Percentiles rank a stretch among this genome's conserved stretches.
Evolutionary conservation across 2,113 vertebrate species (phyloP).

Genomic region (Tapirus terrestris): DNA sequence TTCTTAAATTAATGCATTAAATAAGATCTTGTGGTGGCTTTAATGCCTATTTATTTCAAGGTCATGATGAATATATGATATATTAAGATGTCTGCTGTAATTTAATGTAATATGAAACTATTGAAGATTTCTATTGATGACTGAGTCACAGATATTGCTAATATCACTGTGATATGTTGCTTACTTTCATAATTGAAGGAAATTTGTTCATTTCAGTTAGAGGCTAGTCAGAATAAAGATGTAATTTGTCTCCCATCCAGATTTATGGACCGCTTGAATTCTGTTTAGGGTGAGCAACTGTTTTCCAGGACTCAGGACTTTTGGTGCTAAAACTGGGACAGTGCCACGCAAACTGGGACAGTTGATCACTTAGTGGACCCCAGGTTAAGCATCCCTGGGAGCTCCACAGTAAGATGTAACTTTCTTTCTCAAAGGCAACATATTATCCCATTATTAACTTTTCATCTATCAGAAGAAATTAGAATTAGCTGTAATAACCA

Average conservation of each 20-base stretch:
- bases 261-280: not conserved
- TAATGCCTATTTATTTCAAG: not conserved
- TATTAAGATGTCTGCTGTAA: not conserved
- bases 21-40: not conserved
- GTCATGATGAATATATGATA: not conserved
- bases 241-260: not conserved
- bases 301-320: not conserved
- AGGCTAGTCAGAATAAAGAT: not conserved
- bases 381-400: not conserved
- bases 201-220: not conserved
- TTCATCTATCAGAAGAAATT: not conserved
- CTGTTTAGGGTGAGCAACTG: not conserved
- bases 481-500: not conserved
- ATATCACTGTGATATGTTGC: not conserved
- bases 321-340: not conserved
- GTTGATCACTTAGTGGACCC: too few relatives aligned
- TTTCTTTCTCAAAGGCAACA: not conserved
- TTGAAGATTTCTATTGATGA: not conserved
- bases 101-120: slow-evolving; percentile 5
- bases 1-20: not conserved
- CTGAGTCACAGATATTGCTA: not conserved
- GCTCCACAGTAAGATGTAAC: not conserved
- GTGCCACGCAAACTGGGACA: not conserved
- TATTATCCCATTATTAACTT: not conserved
- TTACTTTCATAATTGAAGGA: not conserved